Base-by-base conservation (phyloP, 2,797 vertebrate species). In the Sebastes glaucus region DNA sequence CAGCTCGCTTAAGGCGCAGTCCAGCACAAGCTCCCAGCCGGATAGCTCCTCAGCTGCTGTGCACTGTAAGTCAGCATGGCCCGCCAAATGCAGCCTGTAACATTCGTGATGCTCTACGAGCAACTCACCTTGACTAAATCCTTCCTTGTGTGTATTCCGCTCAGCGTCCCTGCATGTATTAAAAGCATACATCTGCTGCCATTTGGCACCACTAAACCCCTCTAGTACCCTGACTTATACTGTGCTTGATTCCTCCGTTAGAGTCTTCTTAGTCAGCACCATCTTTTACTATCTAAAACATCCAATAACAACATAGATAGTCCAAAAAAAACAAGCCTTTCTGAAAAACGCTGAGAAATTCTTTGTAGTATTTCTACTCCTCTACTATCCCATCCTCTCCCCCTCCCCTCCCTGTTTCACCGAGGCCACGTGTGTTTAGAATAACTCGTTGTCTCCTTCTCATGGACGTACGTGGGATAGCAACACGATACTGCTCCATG, bases 21-120 rank as follows among this genome's bases (percentile, higher is more conserved):
- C 95, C 92, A 94, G 89, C 84, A 87, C 86, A 33, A 94, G 89
- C 89, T 93, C 92, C 83, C 92, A 91, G 76, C 83, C 93, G 56
- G 95, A 96, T 80, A 89, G 83, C 85, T 85, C 94, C 80, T 84
- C 91, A 85, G 89, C 96, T 52, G 88, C 94, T 78, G 91, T 90
- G 66, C 89, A 88, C 90, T 95, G 96, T 96, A 96, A 96, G 96
- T 96, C 83, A 82, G 92, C 91, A 89, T 87, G 83, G 82, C 71
- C 84, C 14, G 57, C 75, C 76, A 71, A 60, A 80, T 46, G 66
- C 84, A 76, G 62, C 66, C 64, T 46, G 28, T 23, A 70, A 84
- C 69, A 28, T 56, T 59, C 46, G 1, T 18, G 28, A 42, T 18
- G 46, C 71, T 53, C 52, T 7, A 30, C 30, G 22, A 53, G n/a